Evolutionary conservation across 2,888 invertebrate species (phyloP).

Genomic region (Margaritifera margaritifera): DNA sequence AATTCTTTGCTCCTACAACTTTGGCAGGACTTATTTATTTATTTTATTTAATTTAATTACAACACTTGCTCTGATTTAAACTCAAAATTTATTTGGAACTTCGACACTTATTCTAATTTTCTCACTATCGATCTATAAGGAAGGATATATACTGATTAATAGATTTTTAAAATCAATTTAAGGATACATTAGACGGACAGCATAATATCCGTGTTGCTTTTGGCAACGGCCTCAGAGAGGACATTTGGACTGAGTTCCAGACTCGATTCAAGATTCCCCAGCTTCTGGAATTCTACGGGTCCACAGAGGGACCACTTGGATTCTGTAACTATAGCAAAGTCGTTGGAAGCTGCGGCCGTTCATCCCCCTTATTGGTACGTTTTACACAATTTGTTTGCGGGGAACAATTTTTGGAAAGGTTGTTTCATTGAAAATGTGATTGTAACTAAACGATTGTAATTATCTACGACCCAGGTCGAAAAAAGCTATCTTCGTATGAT

Average conservation of each 20-base stretch:
- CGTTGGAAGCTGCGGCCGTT: constrained; percentile 57
- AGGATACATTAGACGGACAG: constrained; percentile 65
- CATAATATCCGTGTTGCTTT: constrained; percentile 81
- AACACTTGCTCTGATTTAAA: too few species aligned
- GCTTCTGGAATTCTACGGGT: constrained; percentile 94
- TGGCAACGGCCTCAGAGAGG: constrained; percentile 93
- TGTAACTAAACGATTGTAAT: too few species aligned
- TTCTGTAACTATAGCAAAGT: constrained; percentile 92
- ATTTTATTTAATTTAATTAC: too few species aligned
- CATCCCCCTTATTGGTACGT: constrained; percentile 54
- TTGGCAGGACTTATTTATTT: too few species aligned
- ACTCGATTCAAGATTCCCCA: constrained; percentile 86
- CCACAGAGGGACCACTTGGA: constrained; percentile 97
- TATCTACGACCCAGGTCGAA: too few species aligned
- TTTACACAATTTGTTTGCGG: too few species aligned
- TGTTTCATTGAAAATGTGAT: too few species aligned
- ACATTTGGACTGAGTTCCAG: constrained; percentile 93
- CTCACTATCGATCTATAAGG: constrained; percentile 6
- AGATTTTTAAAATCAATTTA: constrained; percentile 3
- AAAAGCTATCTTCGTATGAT: too few species aligned
- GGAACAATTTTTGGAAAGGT: too few species aligned
- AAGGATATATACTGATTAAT: too few species aligned
- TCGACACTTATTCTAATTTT: background rate
- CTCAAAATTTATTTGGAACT: background rate
- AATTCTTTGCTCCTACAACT: too few species aligned